A percentile compares a stretch with the other conserved stretches of the same genome.
Conservation (phyloP, 2,888 invertebrate genomes). For the Biston stratarius region DNA sequence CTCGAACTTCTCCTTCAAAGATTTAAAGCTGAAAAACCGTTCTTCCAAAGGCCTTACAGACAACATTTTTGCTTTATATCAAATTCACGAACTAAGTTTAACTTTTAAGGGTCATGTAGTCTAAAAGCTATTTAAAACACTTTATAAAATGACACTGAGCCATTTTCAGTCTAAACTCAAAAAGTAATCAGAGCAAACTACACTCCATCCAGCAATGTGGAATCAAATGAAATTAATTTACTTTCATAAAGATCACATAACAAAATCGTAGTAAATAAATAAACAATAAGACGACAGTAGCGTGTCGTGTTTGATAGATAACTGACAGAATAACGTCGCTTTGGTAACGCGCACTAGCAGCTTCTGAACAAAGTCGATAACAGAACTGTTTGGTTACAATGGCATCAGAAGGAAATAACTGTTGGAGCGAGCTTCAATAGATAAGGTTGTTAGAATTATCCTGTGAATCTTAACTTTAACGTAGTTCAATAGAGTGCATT, state of each 20-base stretch:
- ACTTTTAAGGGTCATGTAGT: neutral
- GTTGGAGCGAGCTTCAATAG: conserved; percentile 1
- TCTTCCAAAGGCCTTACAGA: conserved; percentile 68
- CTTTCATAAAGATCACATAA: conserved; percentile 21
- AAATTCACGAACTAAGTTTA: conserved; percentile 2
- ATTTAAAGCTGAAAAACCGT: conserved; percentile 74
- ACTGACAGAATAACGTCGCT: conserved; percentile 45
- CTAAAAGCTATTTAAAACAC: neutral
- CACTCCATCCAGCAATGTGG: no score
- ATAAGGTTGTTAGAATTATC: conserved; percentile 14
- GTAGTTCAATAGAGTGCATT: neutral
- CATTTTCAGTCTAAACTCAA: neutral
- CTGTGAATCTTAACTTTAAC: neutral
- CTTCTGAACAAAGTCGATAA: conserved; percentile 45
- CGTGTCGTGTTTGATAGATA: conserved; percentile 42
- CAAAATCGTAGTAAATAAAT: conserved; percentile 35
- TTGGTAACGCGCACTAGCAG: conserved; percentile 23
- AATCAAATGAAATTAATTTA: neutral
- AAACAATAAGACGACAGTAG: conserved; percentile 33
- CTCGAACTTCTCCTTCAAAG: conserved; percentile 78
- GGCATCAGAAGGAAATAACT: conserved; percentile 5
- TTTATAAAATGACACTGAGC: neutral
- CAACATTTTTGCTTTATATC: conserved; percentile 64
- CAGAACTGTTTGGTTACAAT: conserved; percentile 30
- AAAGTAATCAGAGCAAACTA: neutral